Percentiles rank a stretch among this genome's conserved stretches.
These are phyloP conservation scores for Bambusicola thoracicus DNA, from an alignment of 2,113 vertebrate species.

Conservation along the genomic window DNA sequence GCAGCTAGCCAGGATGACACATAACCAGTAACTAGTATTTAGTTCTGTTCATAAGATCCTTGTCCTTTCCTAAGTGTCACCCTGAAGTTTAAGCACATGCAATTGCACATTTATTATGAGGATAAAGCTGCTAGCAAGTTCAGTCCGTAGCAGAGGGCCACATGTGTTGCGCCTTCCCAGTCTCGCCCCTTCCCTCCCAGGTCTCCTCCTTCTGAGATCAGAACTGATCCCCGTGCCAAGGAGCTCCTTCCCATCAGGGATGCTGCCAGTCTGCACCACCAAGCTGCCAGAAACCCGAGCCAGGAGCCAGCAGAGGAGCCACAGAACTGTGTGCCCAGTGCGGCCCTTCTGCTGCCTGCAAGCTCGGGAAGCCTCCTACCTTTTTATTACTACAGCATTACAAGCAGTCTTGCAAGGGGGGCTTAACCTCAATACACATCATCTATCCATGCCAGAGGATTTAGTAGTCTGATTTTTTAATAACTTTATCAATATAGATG, in stretches of 20 bases:
- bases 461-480: constrained; percentile 34
- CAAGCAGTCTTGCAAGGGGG: neutral
- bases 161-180: neutral
- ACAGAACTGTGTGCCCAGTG: fast-evolving
- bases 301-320: neutral
- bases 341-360: neutral
- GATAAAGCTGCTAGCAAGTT: neutral
- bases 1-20: neutral
- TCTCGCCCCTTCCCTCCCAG: neutral
- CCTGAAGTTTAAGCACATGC: neutral
- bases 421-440: neutral
- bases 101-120: neutral
- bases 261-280: neutral
- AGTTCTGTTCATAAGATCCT: neutral
- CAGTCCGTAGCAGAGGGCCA: neutral
- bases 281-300: neutral
- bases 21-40: neutral
- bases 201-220: neutral
- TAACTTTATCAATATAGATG: constrained; percentile 28
- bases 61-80: neutral
- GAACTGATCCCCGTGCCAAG: fast-evolving
- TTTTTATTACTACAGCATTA: neutral
- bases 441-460: neutral
- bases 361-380: neutral
- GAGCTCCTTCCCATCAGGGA: neutral